These are phyloP conservation scores for Hydropotes inermis DNA, from an alignment of 2,113 vertebrate genomes.

Conservation along the genomic window DNA sequence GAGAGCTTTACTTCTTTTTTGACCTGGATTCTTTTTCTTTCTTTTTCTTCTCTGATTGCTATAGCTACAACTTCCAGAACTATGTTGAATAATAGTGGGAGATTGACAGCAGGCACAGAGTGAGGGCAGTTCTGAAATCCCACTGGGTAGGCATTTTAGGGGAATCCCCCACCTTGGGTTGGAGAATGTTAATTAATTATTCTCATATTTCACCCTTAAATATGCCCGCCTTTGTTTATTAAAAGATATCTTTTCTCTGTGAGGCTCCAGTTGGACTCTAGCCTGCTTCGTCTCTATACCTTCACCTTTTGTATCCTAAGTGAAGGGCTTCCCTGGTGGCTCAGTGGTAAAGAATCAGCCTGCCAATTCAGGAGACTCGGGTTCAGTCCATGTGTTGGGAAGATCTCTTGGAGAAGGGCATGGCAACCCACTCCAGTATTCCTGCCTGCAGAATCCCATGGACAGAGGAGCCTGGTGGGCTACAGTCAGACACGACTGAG, in stretches of 20 bases:
- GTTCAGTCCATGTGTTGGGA: fast-evolving
- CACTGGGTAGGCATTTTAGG: neutral
- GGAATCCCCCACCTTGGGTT: neutral
- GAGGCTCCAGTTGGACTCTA: neutral
- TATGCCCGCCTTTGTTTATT: neutral
- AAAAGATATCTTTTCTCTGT: neutral
- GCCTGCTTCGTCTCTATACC: neutral
- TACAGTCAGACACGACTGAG: neutral
- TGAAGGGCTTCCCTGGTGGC: neutral
- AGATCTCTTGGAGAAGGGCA: neutral
- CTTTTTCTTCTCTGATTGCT: neutral
- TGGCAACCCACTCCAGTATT: neutral
- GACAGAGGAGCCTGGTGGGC: neutral
- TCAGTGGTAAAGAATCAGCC: neutral
- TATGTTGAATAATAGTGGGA: neutral
- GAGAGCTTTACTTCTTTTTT: neutral
- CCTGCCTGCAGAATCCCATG: neutral
- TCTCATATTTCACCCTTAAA: neutral
- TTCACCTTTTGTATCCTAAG: neutral
- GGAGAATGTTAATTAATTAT: neutral
- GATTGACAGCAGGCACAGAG: neutral
- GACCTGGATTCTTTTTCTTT: neutral
- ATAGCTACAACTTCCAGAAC: neutral
- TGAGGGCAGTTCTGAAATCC: neutral
- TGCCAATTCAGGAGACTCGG: fast-evolving